Evolutionary conservation across 1,140 invertebrate species (phyloP), one percentile per base, ranked within the genome.

Genomic region (Drosophila teissieri): DNA sequence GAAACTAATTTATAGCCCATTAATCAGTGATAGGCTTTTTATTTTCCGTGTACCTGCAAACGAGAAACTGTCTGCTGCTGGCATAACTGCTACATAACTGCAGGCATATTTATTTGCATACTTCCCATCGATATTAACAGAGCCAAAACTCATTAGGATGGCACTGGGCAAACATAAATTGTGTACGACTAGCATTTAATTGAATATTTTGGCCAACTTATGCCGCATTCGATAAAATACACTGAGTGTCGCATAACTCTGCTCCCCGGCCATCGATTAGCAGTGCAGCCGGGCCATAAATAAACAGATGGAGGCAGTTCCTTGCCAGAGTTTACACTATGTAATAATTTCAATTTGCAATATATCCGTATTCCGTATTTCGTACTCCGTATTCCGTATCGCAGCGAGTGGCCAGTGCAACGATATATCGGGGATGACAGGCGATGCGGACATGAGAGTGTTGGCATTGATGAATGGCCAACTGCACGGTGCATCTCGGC

Each of bases 291-390:
- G 65, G 67, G 56, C 63, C 67, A 88, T 88, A 88, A 88, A 88
- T 88, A 88, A 88, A 81, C 76, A 69, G 19, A 27, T 11, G 19
- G 42, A 34, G 31, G 31, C 31, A 10, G 24, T 31, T 39, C 2
- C 46, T 46, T 39, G 52, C 31, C 51, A 42, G 49, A 57, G 51
- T 81, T 75, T 88, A 68, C 82, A 81, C 69, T 78, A 51, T 78
- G 78, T 81, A 75, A 85, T 89, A 88, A 88, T 88, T 89, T 88
- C 84, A 83, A 77, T 88, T 88, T 82, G 72, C 82, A 62, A 57
- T 48, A 67, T 80, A 57, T 76, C 37, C 54, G 24, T 22, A 15
- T 31, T 31, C 2, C 31, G 7, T 31, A 31, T 31, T 31, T 2
- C 31, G 7, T 31, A 31, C 10, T 1, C 37, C 54, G 24, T 22